Base-by-base conservation (phyloP, 2,888 invertebrate genomes). In the Drosophila testacea region DNA sequence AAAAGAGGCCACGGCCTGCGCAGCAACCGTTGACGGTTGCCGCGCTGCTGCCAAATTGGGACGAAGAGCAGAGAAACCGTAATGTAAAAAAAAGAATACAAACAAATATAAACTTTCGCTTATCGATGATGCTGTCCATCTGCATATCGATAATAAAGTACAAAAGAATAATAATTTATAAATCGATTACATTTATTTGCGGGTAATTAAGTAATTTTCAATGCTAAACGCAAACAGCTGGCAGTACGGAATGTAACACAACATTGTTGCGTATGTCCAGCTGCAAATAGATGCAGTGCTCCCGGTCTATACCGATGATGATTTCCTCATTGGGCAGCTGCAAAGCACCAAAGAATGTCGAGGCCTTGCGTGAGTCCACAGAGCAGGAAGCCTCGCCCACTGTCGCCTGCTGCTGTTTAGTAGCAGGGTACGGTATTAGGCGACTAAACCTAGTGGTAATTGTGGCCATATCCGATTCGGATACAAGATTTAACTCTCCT, bases 361-460 rank as follows among this genome's bases (percentile, higher is more conserved):
- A 94, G 44, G 97, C 94, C 88, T 96, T 97, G 84, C 96, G 96
- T 0, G 97, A 95, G 86, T 97, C 97, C 4, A 98, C 94, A 11
- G 94, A 93, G 62, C 95, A 95, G 27, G 94, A 92, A 32, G 94
- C 92, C 46, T 92, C 90, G 30, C 10, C 27, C 28, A 94, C 2
- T 2, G 32, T 32, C 34, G 11, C 4, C 4, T n/a, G 10, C 9
- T 41, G 46, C 27, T 62, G 13, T 10, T 67, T 51, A 7, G 44
- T 36, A 6, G 22, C 11, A 11, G 57, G 66, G 46, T 74, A 81
- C 38, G 65, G 75, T 28, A 83, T 28, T 36, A 98, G 93, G 83
- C 95, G 95, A 81, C 94, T 95, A 90, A 97, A 98, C 86, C 96
- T 95, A 0, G 97, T 96, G 0, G 96, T 95, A 3, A 98, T 95